phyloP scores from a whole-genome alignment of 2,797 vertebrate genomes.

The Amblyraja radiata region DNA sequence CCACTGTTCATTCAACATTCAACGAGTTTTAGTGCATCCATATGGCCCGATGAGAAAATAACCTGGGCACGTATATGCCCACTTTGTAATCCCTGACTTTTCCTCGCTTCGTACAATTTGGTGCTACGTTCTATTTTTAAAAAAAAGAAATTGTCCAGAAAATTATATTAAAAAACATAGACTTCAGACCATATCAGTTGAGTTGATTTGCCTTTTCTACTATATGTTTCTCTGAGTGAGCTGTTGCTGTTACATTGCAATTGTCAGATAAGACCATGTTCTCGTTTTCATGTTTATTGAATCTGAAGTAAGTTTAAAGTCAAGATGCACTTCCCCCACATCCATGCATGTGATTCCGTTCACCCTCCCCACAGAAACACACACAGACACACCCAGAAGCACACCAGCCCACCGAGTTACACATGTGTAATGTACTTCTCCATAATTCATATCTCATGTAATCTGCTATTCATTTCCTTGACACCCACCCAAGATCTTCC shows the following conservation, averaged over 20 bases:
- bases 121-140: too few species aligned
- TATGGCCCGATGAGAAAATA: background rate
- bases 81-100: background rate
- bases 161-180: background rate
- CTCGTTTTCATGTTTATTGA: background rate
- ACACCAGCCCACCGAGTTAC: too few species aligned
- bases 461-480: background rate
- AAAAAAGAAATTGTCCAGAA: background rate
- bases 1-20: background rate
- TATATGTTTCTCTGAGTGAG: background rate
- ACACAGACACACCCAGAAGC: background rate
- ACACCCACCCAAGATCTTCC: background rate
- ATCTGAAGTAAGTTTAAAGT: too few species aligned
- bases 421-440: background rate
- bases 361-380: background rate
- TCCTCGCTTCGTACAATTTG: background rate
- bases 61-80: too few species aligned
- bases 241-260: background rate
- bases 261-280: background rate
- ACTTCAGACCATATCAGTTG: background rate
- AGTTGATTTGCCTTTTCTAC: background rate
- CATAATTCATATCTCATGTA: background rate
- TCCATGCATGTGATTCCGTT: too few species aligned
- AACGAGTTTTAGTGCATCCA: background rate
- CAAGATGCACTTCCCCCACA: too few species aligned